phyloP scores from a whole-genome alignment of 2,113 vertebrate species.

The Psammodynastes pulverulentus region DNA sequence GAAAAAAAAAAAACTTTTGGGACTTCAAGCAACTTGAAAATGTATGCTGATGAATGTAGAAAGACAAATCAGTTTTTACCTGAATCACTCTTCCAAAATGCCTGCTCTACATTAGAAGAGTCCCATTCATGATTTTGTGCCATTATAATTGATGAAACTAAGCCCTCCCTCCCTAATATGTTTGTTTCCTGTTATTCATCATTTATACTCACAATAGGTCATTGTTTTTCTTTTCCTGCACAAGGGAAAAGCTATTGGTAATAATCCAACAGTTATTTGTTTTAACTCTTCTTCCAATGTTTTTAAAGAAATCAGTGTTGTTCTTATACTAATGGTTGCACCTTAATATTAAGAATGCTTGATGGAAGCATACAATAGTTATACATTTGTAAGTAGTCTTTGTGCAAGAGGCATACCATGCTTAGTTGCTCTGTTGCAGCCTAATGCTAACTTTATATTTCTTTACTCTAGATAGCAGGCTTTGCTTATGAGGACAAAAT shows the following conservation, averaged over 20 bases:
- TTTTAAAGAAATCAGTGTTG: background rate
- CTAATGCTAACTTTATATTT: background rate
- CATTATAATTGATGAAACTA: conserved; percentile 19
- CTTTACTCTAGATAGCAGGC: background rate
- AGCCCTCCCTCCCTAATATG: background rate
- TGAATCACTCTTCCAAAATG: conserved; percentile 16
- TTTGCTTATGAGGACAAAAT: background rate
- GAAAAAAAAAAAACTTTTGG: too few species aligned
- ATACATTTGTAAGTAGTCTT: background rate
- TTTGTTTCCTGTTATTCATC: background rate
- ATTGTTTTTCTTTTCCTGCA: background rate
- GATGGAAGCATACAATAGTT: background rate
- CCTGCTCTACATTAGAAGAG: background rate
- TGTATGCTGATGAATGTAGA: background rate
- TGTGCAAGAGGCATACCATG: background rate
- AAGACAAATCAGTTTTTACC: conserved; percentile 19
- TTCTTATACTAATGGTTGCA: background rate
- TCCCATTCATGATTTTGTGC: conserved; percentile 34
- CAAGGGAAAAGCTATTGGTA: background rate
- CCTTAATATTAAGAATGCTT: background rate
- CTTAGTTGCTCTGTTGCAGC: background rate
- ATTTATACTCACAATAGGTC: background rate
- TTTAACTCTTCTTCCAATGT: background rate
- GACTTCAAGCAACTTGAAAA: background rate
- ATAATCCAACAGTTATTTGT: background rate